Base-by-base conservation (phyloP, 2,888 invertebrate genomes). In the Synanthedon tipuliformis region DNA sequence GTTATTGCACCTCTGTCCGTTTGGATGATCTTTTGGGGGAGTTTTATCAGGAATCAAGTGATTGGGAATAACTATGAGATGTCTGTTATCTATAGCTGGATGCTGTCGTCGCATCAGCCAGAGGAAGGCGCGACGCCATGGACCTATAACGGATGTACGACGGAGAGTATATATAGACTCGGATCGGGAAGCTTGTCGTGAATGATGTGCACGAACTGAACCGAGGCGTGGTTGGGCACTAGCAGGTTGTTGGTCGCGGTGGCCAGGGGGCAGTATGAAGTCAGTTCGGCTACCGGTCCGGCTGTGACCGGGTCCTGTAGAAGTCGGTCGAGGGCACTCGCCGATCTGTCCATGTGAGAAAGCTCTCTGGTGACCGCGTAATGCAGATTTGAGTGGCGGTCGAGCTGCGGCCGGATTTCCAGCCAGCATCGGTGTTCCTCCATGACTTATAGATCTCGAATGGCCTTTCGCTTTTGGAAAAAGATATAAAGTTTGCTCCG, bases 111-210 rank as follows among this genome's bases (percentile, higher is more conserved):
- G 87, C 69, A 92, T 88, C 57, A 92, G 71, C 75, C 90, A 88
- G 64, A 89, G 88, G 45, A 91, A 81, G 48, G 92, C 82, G 56
- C 92, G 90, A 56, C 91, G 89, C 93, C 93, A 94, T 66, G 92
- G 89, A 1, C 93, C 90, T 12, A 93, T 91, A 1, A 90, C 91
- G 15, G 91, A 92, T 54, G 91, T 90, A 59, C 94, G 91, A 56
- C 95, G 89, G 65, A 96, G 89, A 3, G 96, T 96, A 80, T 96
- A 96, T 59, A 96, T 95, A 54, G 95, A 95, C 78, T 96, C 96
- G 8, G 95, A 94, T 61, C 95, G 91, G 12, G 95, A 95, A 1
- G 95, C 95, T 78, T 95, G 95, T n/a, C 95, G 90, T 4, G 95
- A 94, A 78, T 95, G 95, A 3, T 93, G 67, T 65, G 61, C 89